Evolutionary conservation across 2,888 invertebrate species (phyloP).

Genomic region (Venustoraphidia nigricollis): DNA sequence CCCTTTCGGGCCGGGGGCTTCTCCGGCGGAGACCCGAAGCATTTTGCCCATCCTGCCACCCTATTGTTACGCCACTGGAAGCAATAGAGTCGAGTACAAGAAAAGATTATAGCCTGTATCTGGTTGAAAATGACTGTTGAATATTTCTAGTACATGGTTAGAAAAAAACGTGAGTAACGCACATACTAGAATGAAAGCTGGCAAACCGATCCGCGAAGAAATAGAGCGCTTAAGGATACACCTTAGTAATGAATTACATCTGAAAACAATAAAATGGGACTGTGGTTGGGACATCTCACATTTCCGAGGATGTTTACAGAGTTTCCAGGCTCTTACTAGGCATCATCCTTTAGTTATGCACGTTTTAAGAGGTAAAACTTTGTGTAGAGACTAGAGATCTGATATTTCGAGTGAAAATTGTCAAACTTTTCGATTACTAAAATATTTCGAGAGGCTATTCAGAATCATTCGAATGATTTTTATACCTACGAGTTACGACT

Average conservation of each 20-base stretch:
- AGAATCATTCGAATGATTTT: too few species aligned
- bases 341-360: slow-evolving; percentile 59
- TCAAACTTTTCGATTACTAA: too few species aligned
- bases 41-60: too few species aligned
- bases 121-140: slow-evolving; percentile 11
- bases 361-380: slow-evolving; percentile 37
- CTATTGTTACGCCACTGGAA: too few species aligned
- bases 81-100: too few species aligned
- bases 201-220: slow-evolving; percentile 56
- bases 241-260: slow-evolving; percentile 38
- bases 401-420: too few species aligned
- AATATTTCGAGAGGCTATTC: too few species aligned
- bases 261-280: slow-evolving; percentile 55
- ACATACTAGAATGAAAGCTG: slow-evolving; percentile 45
- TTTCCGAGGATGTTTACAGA: slow-evolving; percentile 78
- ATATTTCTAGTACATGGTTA: slow-evolving; percentile 50
- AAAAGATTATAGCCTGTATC: slow-evolving; percentile 1
- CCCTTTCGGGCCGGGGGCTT: too few species aligned
- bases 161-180: slow-evolving; percentile 52
- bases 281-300: slow-evolving; percentile 82
- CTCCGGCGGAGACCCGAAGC: too few species aligned
- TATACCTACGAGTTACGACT: too few species aligned
- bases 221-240: slow-evolving; percentile 46
- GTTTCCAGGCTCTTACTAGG: slow-evolving; percentile 57
- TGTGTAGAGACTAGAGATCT: neutral